phyloP scores from a whole-genome alignment of 2,113 vertebrate species.

The Mungos mungo region DNA sequence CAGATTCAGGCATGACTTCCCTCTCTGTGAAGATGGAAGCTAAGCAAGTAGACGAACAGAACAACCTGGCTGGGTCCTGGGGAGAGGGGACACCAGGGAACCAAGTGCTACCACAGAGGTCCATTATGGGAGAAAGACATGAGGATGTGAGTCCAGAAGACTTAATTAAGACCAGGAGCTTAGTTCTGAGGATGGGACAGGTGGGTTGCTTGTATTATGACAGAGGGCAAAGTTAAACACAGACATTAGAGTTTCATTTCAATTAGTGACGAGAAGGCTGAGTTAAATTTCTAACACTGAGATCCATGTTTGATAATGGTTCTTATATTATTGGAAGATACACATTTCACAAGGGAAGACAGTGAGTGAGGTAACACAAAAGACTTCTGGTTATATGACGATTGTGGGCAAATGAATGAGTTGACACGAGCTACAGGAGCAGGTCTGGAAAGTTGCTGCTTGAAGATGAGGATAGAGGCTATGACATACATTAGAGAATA shows the following conservation, averaged over 20 bases:
- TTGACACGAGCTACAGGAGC: neutral
- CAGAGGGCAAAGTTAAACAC: neutral
- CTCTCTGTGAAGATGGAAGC: neutral
- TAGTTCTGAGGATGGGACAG: neutral
- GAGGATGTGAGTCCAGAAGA: neutral
- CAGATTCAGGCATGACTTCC: neutral
- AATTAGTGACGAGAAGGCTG: neutral
- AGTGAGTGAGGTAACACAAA: neutral
- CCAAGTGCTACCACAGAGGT: too few relatives aligned
- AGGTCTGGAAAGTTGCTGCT: neutral
- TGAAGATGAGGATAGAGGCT: neutral
- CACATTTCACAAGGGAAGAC: neutral
- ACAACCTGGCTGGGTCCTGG: neutral
- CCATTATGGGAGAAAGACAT: neutral
- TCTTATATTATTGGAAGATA: neutral
- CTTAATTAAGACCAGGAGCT: neutral
- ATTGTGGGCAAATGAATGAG: neutral
- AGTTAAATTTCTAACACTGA: neutral
- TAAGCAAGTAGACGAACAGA: neutral
- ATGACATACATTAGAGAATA: neutral
- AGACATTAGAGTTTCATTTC: neutral
- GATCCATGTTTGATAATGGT: neutral
- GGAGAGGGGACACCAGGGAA: fast-evolving
- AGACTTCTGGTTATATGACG: neutral
- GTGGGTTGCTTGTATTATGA: neutral